Evolutionary conservation across 2,888 invertebrate species (phyloP), one percentile per base, ranked within the genome.

Genomic region (Ophraella communa): DNA sequence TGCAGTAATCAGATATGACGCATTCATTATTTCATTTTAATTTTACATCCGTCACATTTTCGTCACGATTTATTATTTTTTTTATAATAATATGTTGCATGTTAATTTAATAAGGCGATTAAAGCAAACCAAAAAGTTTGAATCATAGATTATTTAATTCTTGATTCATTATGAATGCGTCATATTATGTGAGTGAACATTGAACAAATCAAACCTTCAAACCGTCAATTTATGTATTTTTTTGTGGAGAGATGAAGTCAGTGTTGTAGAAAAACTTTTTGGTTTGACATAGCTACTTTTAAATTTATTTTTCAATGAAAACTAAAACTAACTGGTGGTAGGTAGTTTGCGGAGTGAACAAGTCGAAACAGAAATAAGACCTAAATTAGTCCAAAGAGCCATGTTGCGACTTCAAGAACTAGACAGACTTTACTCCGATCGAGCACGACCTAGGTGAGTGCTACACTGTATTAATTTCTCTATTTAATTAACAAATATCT

Each of bases 341-440:
- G 82, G 80, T 79, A 82, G 82, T 78, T 78, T 81, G 81, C 79
- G 82, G 68, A 81, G 81, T 75, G 77, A 77, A 64, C 78, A 79
- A 62, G 70, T 75, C 64, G 69, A 74, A 61, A 65, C 71, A 54
- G 76, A 75, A 67, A 72, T 74, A 64, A 72, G 75, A 70, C 79
- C 80, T 64, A 82, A 81, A 74, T 79, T 82, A 61, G 80, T 82
- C 63, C 82, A 82, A 68, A 77, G 82, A 62, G 82, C 82, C 70
- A 78, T 81, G 80, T 71, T 83, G 67, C 77, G 78, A 72, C 79
- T 83, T 33, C 82, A 82, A 68, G 79, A 81, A 68, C 77, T 83
- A 64, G 82, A 83, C 69, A 74, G 78, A 67, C 77, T 82, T 68
- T 83, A 82, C 73, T 80, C 79, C 35, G 79, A 81, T 73, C 73